These are phyloP conservation scores for Zosterops japonicus DNA, from an alignment of 2,113 vertebrate species.

Conservation along the genomic window DNA sequence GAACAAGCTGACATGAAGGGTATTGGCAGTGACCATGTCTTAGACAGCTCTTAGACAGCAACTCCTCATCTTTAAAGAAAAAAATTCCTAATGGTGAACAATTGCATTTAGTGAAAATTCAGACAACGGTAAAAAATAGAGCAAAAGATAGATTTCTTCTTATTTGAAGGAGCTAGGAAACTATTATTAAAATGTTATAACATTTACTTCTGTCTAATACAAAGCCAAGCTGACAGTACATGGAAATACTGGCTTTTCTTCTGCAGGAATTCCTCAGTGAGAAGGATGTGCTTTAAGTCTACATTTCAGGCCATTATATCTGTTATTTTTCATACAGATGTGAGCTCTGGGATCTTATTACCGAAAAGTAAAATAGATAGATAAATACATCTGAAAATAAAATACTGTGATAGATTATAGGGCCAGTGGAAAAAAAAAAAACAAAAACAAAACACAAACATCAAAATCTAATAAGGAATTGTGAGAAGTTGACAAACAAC, in stretches of 20 bases:
- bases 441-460: neutral
- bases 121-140: neutral
- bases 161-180: neutral
- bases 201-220: neutral
- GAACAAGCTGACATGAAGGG: neutral
- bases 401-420: neutral
- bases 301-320: neutral
- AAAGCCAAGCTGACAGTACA: neutral
- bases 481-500: neutral
- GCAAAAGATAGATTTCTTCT: neutral
- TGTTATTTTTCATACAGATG: neutral
- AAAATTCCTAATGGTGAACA: neutral
- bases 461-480: neutral
- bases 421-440: neutral
- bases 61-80: neutral
- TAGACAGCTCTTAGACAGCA: neutral
- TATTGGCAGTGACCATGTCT: neutral
- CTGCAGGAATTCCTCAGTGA: neutral
- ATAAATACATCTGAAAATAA: neutral
- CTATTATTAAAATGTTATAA: neutral
- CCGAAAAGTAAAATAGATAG: neutral
- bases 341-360: slow-evolving; percentile 14
- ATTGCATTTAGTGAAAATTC: neutral
- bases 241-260: neutral
- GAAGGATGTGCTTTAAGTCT: neutral